phyloP scores from a whole-genome alignment of 37 sponge, comb jelly and placozoan species.

The Corticium candelabrum region DNA sequence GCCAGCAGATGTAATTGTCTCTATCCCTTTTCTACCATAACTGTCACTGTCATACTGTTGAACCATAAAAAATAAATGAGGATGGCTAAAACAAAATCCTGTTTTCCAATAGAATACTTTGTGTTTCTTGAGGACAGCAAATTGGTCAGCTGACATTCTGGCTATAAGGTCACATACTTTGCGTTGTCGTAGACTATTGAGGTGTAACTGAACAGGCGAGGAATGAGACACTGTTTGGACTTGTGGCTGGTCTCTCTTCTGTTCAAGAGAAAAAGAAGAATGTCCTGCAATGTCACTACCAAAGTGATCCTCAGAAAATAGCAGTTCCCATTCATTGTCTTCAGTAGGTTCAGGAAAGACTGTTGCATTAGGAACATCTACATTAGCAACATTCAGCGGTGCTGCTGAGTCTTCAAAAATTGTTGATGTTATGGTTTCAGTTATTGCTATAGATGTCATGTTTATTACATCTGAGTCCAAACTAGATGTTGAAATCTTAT shows the following conservation, averaged over 20 bases:
- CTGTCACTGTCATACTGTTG: background rate
- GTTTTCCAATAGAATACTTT: conserved; percentile 47
- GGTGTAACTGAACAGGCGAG: no score
- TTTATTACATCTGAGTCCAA: background rate
- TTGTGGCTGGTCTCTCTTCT: background rate
- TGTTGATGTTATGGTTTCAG: no score
- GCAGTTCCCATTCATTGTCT: background rate
- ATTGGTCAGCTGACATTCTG: background rate
- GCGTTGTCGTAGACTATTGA: background rate
- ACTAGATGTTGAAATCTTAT: background rate
- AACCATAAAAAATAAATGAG: background rate
- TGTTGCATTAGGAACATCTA: background rate
- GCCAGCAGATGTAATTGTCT: conserved; percentile 22
- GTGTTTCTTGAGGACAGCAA: background rate
- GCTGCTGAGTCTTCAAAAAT: background rate
- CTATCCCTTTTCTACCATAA: background rate
- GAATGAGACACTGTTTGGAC: background rate
- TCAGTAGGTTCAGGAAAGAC: background rate
- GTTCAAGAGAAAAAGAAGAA: background rate
- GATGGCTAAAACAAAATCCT: conserved; percentile 33
- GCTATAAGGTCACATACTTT: background rate
- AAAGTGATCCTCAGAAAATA: background rate
- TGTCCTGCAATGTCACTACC: background rate
- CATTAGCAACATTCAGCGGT: background rate
- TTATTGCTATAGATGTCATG: no score